Percentiles rank a stretch among this genome's conserved stretches.
These are phyloP conservation scores for Mobula birostris DNA, from an alignment of 2,113 vertebrate species.

Conservation along the genomic window DNA sequence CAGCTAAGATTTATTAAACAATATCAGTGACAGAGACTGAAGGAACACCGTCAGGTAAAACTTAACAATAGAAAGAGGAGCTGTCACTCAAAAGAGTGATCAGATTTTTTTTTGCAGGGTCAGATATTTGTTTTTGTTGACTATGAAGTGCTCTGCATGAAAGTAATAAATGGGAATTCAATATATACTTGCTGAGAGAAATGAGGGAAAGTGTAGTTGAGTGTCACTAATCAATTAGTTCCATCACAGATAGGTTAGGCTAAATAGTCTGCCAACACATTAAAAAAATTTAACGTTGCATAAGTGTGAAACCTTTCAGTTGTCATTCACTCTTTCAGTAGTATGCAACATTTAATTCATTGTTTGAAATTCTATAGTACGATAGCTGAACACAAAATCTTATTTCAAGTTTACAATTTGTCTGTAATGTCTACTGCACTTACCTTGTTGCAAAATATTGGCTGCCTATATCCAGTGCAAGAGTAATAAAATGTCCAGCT, in stretches of 20 bases:
- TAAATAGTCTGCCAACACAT: no score
- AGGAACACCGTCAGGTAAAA: background rate
- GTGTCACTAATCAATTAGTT: no score
- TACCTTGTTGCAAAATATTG: background rate
- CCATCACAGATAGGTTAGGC: no score
- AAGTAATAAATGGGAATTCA: no score
- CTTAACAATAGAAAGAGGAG: background rate
- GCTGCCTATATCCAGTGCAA: no score
- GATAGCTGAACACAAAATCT: background rate
- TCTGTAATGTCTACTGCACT: background rate
- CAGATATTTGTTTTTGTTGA: background rate
- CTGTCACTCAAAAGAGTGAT: background rate
- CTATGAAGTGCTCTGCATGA: background rate
- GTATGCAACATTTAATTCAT: background rate
- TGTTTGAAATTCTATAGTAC: background rate
- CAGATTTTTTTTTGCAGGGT: background rate
- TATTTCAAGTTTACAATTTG: background rate
- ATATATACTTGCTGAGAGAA: no score
- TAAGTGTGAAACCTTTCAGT: background rate
- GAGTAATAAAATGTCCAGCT: background rate
- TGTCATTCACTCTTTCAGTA: background rate
- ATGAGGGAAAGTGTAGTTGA: no score
- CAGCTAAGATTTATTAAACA: background rate
- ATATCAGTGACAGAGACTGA: background rate
- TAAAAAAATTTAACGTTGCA: background rate